phyloP scores from a whole-genome alignment of 2,888 invertebrate genomes.

The Megamerina dolium region DNA sequence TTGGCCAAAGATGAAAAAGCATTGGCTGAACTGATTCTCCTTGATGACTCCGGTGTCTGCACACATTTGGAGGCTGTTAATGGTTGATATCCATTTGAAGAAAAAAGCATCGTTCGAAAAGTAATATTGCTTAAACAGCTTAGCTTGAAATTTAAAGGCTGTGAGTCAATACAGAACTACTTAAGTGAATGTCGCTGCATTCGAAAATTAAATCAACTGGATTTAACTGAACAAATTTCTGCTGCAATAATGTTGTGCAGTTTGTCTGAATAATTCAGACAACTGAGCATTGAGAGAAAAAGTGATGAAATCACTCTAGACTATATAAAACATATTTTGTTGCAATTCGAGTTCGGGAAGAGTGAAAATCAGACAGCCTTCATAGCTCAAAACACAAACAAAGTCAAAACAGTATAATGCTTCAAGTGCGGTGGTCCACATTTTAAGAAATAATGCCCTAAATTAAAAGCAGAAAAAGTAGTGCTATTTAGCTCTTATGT shows the following conservation, averaged over 20 bases:
- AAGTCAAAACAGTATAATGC: slow-evolving; percentile 4
- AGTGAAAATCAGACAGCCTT: slow-evolving; percentile 4
- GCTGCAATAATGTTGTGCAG: slow-evolving; percentile 12
- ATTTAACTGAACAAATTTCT: slow-evolving; percentile 10
- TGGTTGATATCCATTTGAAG: too few species aligned
- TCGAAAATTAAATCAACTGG: slow-evolving; percentile 8
- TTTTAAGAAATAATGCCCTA: slow-evolving; percentile 7
- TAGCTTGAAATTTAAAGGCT: too few species aligned
- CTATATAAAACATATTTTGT: slow-evolving; percentile 11
- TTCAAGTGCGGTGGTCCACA: slow-evolving; percentile 8
- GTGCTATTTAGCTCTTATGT: slow-evolving; percentile 8
- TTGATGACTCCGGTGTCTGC: neutral
- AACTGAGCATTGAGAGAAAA: slow-evolving; percentile 8
- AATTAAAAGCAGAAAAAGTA: slow-evolving; percentile 4
- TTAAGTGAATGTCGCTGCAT: neutral
- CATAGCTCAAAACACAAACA: slow-evolving; percentile 1
- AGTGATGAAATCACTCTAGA: slow-evolving; percentile 8
- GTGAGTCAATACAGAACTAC: too few species aligned
- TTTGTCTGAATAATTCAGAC: slow-evolving; percentile 7
- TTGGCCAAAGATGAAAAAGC: neutral
- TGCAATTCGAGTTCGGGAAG: slow-evolving; percentile 8
- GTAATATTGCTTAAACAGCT: too few species aligned
- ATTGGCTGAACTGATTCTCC: neutral
- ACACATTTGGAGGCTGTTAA: neutral
- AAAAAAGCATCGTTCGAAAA: too few species aligned